A percentile compares a stretch with the other conserved stretches of the same genome.
These are phyloP conservation scores for Falco punctatus DNA, from an alignment of 2,113 vertebrate genomes.

Conservation along the genomic window DNA sequence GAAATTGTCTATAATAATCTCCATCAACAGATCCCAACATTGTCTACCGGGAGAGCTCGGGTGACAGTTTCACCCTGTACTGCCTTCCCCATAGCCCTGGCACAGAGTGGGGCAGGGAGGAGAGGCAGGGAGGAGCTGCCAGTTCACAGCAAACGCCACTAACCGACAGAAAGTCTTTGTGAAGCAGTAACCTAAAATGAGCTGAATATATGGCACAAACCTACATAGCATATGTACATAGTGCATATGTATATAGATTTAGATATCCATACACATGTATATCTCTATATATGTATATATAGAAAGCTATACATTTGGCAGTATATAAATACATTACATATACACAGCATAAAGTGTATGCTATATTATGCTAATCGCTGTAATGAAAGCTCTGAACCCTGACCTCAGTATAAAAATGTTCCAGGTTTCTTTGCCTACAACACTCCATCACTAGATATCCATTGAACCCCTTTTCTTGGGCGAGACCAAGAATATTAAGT, in stretches of 20 bases:
- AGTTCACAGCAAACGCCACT: not conserved
- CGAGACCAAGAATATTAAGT: accelerated
- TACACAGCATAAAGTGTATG: not conserved
- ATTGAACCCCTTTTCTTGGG: not conserved
- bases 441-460: not conserved
- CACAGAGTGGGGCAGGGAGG: not conserved
- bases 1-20: not conserved
- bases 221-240: not conserved
- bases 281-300: not conserved
- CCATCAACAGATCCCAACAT: not conserved
- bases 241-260: not conserved
- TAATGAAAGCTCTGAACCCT: not conserved
- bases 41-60: not conserved
- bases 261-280: not conserved
- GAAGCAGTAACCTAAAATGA: not conserved
- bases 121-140: not conserved
- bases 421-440: not conserved
- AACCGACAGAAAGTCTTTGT: not conserved
- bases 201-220: not conserved
- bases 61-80: not conserved
- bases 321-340: not conserved
- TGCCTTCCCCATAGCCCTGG: not conserved
- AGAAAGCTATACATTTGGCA: not conserved
- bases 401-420: not conserved
- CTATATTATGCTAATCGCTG: not conserved